These are phyloP conservation scores for Callaeas wilsoni DNA, from an alignment of 2,113 vertebrate species.

Conservation along the genomic window DNA sequence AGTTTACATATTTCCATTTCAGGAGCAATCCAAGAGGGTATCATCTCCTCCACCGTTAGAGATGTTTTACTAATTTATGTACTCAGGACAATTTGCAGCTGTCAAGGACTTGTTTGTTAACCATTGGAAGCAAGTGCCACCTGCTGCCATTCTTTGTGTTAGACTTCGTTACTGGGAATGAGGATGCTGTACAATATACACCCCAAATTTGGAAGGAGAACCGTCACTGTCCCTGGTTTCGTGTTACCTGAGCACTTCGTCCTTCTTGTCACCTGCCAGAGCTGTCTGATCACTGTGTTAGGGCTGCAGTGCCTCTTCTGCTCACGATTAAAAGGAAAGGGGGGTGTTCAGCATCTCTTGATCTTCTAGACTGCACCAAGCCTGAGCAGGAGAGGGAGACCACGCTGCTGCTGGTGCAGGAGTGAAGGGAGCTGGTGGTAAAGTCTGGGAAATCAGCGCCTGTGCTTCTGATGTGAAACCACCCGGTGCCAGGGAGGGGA, in stretches of 20 bases:
- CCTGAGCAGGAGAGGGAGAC: background rate
- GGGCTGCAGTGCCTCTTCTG: background rate
- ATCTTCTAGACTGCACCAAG: background rate
- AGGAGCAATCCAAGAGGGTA: background rate
- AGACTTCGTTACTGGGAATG: background rate
- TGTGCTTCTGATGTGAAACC: background rate
- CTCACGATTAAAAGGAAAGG: background rate
- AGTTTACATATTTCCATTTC: background rate
- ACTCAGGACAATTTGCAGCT: background rate
- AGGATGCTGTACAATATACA: accelerated
- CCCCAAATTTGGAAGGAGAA: background rate
- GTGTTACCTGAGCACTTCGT: background rate
- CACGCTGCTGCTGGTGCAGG: accelerated
- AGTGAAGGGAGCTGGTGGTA: background rate
- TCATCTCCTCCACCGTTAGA: background rate
- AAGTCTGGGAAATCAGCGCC: background rate
- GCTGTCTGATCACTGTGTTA: accelerated
- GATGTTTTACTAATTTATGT: background rate
- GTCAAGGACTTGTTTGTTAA: background rate
- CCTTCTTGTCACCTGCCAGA: background rate
- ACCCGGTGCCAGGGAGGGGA: background rate
- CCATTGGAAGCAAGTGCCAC: background rate
- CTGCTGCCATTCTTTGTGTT: background rate
- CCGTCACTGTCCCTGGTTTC: accelerated
- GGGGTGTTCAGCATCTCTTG: background rate